phyloP scores from a whole-genome alignment of 2,888 invertebrate genomes.

The Rhagonycha lutea region DNA sequence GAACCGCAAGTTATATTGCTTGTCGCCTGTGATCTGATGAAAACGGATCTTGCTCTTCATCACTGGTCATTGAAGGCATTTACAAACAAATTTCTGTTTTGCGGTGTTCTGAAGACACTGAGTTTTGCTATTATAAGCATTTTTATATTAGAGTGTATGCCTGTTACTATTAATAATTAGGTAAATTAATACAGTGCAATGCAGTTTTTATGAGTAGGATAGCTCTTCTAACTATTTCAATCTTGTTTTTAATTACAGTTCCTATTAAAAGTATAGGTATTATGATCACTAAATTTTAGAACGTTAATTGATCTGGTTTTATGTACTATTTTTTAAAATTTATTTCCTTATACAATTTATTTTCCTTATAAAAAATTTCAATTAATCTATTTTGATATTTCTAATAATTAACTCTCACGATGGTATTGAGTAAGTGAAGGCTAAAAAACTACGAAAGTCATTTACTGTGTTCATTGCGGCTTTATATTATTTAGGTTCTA shows the following conservation, averaged over 20 bases:
- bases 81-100: no score
- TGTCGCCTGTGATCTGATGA: no score
- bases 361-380: background rate
- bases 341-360: background rate
- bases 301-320: background rate
- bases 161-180: no score
- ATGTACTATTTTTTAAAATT: background rate
- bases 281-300: background rate
- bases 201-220: no score
- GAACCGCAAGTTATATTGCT: no score
- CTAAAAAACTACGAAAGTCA: background rate
- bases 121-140: no score
- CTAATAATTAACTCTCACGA: background rate
- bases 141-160: no score
- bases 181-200: no score
- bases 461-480: background rate
- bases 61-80: no score
- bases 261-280: no score
- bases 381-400: background rate
- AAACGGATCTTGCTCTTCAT: no score
- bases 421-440: background rate
- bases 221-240: background rate
- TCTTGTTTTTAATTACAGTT: background rate
- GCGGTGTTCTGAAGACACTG: no score
- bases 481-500: background rate